Conservation (phyloP, 2,113 vertebrate species). For the Brachionichthys hirsutus region DNA sequence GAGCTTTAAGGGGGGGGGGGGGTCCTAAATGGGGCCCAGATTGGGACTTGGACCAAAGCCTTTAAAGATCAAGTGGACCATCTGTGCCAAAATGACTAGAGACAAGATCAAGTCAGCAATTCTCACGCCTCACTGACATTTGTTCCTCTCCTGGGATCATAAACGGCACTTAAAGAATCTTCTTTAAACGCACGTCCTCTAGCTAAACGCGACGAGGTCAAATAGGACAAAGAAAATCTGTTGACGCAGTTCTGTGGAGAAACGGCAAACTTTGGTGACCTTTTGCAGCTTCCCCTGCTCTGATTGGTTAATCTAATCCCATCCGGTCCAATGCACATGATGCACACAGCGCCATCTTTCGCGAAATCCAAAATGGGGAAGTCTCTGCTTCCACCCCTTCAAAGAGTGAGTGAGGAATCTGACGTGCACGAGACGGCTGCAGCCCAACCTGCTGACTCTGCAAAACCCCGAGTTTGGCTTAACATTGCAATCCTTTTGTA, state of each 20-base stretch:
- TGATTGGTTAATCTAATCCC: slow-evolving; percentile 27
- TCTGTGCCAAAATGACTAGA: slow-evolving; percentile 19
- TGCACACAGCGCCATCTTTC: slow-evolving; percentile 1
- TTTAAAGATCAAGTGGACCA: slow-evolving; percentile 2
- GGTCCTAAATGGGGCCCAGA: not conserved
- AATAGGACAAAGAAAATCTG: not conserved
- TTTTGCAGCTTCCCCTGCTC: slow-evolving; percentile 7
- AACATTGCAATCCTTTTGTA: slow-evolving; percentile 44
- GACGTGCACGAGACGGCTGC: not conserved
- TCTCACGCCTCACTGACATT: not conserved
- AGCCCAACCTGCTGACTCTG: slow-evolving; percentile 58
- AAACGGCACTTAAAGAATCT: not conserved
- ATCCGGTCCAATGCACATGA: slow-evolving; percentile 18
- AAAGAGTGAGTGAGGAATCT: slow-evolving; percentile 3
- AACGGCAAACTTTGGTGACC: slow-evolving; percentile 20
- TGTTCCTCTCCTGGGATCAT: not conserved
- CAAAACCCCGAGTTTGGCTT: slow-evolving; percentile 54
- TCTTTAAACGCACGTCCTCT: not conserved
- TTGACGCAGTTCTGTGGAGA: slow-evolving; percentile 5
- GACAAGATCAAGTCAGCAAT: slow-evolving; percentile 20
- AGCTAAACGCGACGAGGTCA: not conserved
- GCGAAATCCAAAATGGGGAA: too few species aligned
- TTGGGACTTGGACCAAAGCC: slow-evolving; percentile 27
- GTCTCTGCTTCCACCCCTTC: not conserved
- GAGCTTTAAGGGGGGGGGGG: too few species aligned